Percentiles rank a stretch among this genome's conserved stretches.
Conservation (phyloP, 2,113 vertebrate genomes). For the Psilopogon haemacephalus region DNA sequence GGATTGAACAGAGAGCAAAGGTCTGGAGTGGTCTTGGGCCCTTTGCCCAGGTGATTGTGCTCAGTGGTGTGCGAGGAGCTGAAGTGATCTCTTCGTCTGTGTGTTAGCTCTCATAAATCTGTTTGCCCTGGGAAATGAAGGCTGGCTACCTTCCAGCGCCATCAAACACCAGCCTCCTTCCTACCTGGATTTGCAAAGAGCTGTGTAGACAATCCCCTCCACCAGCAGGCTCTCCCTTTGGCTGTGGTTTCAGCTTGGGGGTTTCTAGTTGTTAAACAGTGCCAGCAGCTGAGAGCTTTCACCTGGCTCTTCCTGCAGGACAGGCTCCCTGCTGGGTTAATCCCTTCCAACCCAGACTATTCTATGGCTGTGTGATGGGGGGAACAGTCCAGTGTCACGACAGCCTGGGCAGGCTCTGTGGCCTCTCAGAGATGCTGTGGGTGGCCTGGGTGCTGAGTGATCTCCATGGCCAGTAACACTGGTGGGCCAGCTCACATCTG, state of each 20-base stretch:
- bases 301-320: neutral
- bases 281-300: neutral
- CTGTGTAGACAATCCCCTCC: conserved; percentile 4
- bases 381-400: neutral
- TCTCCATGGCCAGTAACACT: neutral
- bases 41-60: neutral
- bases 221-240: neutral
- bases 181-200: neutral
- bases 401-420: neutral
- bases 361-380: neutral
- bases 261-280: conserved; percentile 10
- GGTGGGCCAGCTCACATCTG: neutral
- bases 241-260: neutral
- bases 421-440: neutral
- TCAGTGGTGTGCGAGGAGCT: neutral
- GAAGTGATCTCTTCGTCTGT: conserved; percentile 7
- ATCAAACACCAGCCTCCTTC: conserved; percentile 29
- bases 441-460: neutral
- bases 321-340: fast-evolving
- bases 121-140: conserved; percentile 27
- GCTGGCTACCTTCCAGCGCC: conserved; percentile 46
- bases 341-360: neutral
- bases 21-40: neutral
- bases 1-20: neutral
- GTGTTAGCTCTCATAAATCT: conserved; percentile 45